A percentile compares a stretch with the other conserved stretches of the same genome.
These are phyloP conservation scores for Triops cancriformis DNA, from an alignment of 1,140 invertebrate genomes.

Conservation along the genomic window DNA sequence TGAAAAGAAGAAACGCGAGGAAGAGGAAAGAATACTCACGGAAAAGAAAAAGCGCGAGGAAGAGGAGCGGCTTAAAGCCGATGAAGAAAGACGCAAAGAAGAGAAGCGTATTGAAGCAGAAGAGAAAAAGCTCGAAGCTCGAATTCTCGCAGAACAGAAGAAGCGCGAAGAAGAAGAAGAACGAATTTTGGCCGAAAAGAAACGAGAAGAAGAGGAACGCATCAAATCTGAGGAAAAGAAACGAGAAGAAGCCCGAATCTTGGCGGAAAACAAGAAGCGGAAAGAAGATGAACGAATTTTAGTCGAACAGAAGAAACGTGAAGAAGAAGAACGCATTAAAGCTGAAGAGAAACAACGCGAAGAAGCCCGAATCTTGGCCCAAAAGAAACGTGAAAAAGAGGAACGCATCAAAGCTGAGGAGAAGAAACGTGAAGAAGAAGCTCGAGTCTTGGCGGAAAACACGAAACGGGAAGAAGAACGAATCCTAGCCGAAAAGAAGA, in stretches of 20 bases:
- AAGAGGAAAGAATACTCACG: background rate
- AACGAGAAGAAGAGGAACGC: background rate
- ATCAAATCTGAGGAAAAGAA: background rate
- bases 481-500: conserved; percentile 12
- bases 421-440: conserved; percentile 26
- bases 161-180: conserved; percentile 21
- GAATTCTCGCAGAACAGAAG: conserved; percentile 5
- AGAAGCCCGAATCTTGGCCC: background rate
- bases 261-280: no score
- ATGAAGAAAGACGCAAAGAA: conserved; percentile 30
- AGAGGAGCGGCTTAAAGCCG: conserved; percentile 32
- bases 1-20: conserved; percentile 17
- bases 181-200: background rate
- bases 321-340: background rate
- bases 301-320: conserved; percentile 14
- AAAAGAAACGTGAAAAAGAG: background rate
- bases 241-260: background rate
- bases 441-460: conserved; percentile 27
- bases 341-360: no score
- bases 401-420: conserved; percentile 8
- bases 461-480: conserved; percentile 24
- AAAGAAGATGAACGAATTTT: conserved; percentile 16
- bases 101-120: conserved; percentile 26
- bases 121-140: background rate
- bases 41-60: conserved; percentile 21